Base-by-base conservation (phyloP, 2,113 vertebrate species). In the Petromus typicus region DNA sequence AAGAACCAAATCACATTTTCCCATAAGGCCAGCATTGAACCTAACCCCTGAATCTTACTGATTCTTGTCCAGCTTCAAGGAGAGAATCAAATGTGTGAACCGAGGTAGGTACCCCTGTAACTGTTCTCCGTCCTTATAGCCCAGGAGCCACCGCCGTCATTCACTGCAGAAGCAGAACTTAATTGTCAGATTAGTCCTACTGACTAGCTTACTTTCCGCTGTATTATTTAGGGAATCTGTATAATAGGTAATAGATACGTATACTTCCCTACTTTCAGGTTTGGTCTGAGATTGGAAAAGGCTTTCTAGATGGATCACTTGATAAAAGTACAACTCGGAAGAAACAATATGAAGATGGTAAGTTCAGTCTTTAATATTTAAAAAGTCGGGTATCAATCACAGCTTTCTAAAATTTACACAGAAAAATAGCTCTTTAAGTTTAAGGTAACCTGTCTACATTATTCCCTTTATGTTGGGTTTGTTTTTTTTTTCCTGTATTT, bases 221-320 rank as follows among this genome's bases (percentile, higher is more conserved):
- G 4, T 79, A 30, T 75, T 90, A 67, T 40, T 20, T 32, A 90
- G 43, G 40, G 84, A 88, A 69, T 83, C 25, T 91, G 17, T 37
- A 30, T 96, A 73, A 16, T 45, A 92, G 25, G 11, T 83, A 80
- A 93, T 73, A 79, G 61, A 4, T 79, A 73, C 54, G 20, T 79
- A 25, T 83, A 16, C 59, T 95, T 94, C 91, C 9, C 34, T 95
- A 57, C 75, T 98, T 98, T 75, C 97, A 99, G 99, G 99, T 99
- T 97, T 99, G 99, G 99, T 99, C 99, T 4, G 99, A 99, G 97
- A 99, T 99, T 73, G 99, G 99, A 40, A 99, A 99, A 95, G 99
- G 99, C 90, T 99, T 99, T 97, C 97, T 99, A 98, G 99, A 99
- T 93, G 99, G 99, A 2, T 99, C 99, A 59, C 98, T 99, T 97